These are phyloP conservation scores for Desmodus rotundus DNA, from an alignment of 2,113 vertebrate genomes.

Conservation along the genomic window DNA sequence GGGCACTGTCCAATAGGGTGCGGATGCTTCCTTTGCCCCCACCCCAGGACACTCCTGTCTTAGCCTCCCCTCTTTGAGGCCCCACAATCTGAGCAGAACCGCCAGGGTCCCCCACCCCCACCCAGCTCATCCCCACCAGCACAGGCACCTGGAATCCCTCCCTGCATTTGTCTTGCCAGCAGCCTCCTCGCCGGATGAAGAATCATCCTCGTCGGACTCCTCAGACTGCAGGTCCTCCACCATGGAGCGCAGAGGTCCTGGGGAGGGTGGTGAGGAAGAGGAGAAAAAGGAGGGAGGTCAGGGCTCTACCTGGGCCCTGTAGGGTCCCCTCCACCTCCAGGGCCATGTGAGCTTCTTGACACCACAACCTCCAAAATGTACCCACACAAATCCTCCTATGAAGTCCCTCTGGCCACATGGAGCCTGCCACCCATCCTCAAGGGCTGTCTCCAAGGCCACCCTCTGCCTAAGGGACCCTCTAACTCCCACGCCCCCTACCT, in stretches of 20 bases:
- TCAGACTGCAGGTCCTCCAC: constrained; percentile 96
- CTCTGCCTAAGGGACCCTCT: background rate
- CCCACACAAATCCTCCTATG: background rate
- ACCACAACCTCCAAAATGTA: background rate
- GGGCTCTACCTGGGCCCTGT: background rate
- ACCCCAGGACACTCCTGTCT: background rate
- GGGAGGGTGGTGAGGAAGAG: no score
- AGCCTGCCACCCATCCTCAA: background rate
- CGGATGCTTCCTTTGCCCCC: background rate
- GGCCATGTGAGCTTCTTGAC: background rate
- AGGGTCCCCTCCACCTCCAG: background rate
- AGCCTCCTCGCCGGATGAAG: constrained; percentile 92
- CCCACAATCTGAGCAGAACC: background rate
- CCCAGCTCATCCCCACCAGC: background rate
- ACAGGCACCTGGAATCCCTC: constrained; percentile 91
- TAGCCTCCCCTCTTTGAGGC: background rate
- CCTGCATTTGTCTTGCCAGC: constrained; percentile 89
- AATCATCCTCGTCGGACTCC: constrained; percentile 96
- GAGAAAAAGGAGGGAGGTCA: background rate
- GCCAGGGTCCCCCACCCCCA: accelerated
- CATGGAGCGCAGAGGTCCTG: constrained; percentile 96
- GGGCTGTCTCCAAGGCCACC: background rate
- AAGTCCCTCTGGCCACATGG: background rate
- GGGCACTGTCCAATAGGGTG: background rate
- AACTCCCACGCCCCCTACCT: background rate